Percentiles rank a stretch among this genome's conserved stretches.
phyloP scores from a whole-genome alignment of 2,113 vertebrate genomes.

The Caretta caretta region DNA sequence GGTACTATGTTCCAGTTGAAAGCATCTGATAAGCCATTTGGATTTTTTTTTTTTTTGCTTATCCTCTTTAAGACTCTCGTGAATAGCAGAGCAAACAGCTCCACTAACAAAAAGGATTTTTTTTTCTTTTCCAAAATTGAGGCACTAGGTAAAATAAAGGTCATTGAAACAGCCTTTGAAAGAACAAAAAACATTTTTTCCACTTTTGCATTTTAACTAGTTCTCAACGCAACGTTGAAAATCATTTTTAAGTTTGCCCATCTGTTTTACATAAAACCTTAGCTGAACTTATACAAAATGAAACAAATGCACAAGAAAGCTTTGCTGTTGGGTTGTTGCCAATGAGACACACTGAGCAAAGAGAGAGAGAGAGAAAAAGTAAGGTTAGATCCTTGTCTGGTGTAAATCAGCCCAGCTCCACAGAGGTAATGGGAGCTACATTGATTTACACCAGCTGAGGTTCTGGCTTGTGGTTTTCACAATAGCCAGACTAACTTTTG shows the following conservation, averaged over 20 bases:
- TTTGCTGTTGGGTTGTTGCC: constrained; percentile 56
- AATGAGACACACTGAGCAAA: background rate
- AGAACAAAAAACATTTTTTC: constrained; percentile 9
- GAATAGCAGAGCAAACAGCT: constrained; percentile 46
- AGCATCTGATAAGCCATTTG: constrained; percentile 31
- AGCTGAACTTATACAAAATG: constrained; percentile 66
- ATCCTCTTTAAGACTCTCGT: constrained; percentile 33
- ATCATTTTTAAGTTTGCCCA: constrained; percentile 68
- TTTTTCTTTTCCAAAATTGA: constrained; percentile 42
- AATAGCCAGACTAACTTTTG: background rate
- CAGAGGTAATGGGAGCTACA: background rate
- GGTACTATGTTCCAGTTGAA: constrained; percentile 47
- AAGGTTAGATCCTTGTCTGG: constrained; percentile 46
- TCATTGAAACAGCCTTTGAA: constrained; percentile 47
- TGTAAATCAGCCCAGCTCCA: constrained; percentile 67
- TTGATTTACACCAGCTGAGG: constrained; percentile 61
- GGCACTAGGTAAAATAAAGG: constrained; percentile 59
- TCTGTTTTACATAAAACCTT: constrained; percentile 70
- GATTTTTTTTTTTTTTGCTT: constrained; percentile 47
- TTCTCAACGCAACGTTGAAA: constrained; percentile 58
- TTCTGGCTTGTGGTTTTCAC: constrained; percentile 11
- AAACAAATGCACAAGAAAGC: constrained; percentile 65
- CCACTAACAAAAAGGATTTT: constrained; percentile 21
- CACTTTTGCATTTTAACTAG: constrained; percentile 42
- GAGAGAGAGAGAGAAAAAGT: background rate